Evolutionary conservation across 2,888 invertebrate species (phyloP).

Genomic region (Platycnemis pennipes): DNA sequence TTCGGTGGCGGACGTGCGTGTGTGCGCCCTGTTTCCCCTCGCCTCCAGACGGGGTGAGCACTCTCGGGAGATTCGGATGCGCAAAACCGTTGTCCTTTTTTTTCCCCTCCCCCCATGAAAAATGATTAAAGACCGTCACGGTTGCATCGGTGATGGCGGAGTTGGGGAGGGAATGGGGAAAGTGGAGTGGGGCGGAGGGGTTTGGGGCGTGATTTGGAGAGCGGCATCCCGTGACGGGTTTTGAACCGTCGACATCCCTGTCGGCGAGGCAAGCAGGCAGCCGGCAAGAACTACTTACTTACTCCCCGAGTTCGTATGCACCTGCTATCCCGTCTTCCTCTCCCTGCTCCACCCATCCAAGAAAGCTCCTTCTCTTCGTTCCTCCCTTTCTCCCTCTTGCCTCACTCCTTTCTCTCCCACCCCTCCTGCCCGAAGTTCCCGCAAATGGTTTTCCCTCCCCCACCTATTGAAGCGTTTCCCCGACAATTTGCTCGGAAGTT

Average conservation of each 20-base stretch:
- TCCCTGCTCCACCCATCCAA: background rate
- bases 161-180: too few relatives aligned
- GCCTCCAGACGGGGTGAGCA: background rate
- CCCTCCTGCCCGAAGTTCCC: background rate
- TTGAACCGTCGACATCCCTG: constrained; percentile 29
- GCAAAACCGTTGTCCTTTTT: background rate
- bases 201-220: constrained; percentile 9
- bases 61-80: constrained; percentile 8
- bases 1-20: background rate
- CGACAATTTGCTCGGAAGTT: constrained; percentile 7
- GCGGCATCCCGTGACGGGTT: constrained; percentile 55
- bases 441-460: background rate
- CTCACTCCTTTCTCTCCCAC: background rate
- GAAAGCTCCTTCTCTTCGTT: background rate
- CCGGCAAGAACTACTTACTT: constrained; percentile 32
- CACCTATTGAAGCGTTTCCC: constrained; percentile 30
- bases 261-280: background rate
- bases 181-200: too few relatives aligned
- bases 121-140: constrained; percentile 36
- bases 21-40: background rate
- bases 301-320: constrained; percentile 40
- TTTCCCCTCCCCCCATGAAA: background rate
- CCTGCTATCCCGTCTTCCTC: constrained; percentile 1
- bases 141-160: background rate
- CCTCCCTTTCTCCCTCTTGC: too few relatives aligned